Base-by-base conservation (phyloP, 2,888 invertebrate species). In the Stenurella melanura region DNA sequence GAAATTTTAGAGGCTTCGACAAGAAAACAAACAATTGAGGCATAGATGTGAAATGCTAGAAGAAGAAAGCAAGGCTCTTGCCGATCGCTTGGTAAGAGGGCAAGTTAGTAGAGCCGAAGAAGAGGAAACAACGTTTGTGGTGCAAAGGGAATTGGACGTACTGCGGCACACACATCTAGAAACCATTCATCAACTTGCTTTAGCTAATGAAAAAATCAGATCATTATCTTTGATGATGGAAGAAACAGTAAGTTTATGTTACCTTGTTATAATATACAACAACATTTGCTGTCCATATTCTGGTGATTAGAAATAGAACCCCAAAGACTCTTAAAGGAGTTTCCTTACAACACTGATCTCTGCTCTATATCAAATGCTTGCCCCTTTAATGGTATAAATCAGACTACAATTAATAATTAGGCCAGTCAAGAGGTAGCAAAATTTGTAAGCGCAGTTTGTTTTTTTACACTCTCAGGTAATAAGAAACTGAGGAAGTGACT, bases 81-180 rank as follows among this genome's bases (percentile, higher is more conserved):
- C 99, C 0, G 98, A 98, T 89, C 92, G 97, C 75, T 91, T 98
- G 79, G 97, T 98, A 12, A 92, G 96, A 21, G 97, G 97, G 2
- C 99, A 99, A 90, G 97, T 98, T 58, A 97, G 96, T 77, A 92
- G 97, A 6, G 98, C 98, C 0, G 97, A 98, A 88, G 98, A 98
- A 77, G 98, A 97, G 82, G 98, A 98, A 90, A 97, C 96, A 9
- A 93, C 95, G 0, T 94, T 94, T 85, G 94, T 94, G 2, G 92
- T 95, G 2, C 96, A 96, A 87, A 92, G 98, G 67, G 98, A 99
- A 89, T 92, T 99, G 80, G 95, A 97, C 83, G 95, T 95, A 6
- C 90, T 98, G 72, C 91, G 97, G 68, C 95, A 97, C 82, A 95
- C 96, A 21, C 95, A 97, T 88, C 90, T 96, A 73, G 97, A 98